phyloP scores from a whole-genome alignment of 1,140 invertebrate species.

The Mamestra configurata region DNA sequence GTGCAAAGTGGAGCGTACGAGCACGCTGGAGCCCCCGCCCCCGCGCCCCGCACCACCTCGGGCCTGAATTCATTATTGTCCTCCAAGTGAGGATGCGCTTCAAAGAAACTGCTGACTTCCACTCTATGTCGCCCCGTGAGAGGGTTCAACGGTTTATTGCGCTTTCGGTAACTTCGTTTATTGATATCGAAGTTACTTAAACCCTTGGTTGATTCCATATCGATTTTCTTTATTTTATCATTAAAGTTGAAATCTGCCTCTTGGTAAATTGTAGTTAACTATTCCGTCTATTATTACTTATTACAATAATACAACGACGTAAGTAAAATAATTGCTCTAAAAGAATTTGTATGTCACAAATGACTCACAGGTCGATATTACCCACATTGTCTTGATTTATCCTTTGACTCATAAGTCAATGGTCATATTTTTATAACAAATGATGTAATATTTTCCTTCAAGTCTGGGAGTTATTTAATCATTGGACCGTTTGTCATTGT shows the following conservation, averaged over 20 bases:
- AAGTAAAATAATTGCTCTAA: too few relatives aligned
- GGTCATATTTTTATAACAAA: too few relatives aligned
- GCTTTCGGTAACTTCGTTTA: conserved; percentile 65
- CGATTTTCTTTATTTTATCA: neutral
- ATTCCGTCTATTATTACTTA: too few relatives aligned
- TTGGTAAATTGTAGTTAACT: too few relatives aligned
- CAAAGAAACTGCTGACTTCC: conserved; percentile 80
- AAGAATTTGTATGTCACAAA: too few relatives aligned
- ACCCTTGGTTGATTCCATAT: conserved; percentile 34
- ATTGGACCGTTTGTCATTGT: neutral
- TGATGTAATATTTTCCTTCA: too few relatives aligned
- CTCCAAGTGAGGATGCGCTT: conserved; percentile 72
- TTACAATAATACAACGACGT: too few relatives aligned
- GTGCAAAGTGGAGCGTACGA: conserved; percentile 77
- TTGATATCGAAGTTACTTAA: conserved; percentile 59
- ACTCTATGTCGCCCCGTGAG: conserved; percentile 57
- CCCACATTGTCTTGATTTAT: too few relatives aligned
- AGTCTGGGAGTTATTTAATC: neutral
- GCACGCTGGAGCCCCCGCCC: conserved; percentile 65
- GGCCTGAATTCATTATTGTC: conserved; percentile 83
- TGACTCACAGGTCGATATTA: too few relatives aligned
- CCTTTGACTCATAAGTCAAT: too few relatives aligned
- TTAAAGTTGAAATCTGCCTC: neutral
- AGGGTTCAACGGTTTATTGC: conserved; percentile 70
- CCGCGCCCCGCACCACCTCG: conserved; percentile 54